Percentiles rank a stretch among this genome's conserved stretches.
phyloP scores from a whole-genome alignment of 2,888 invertebrate species.

The Ernsta delagoae region DNA sequence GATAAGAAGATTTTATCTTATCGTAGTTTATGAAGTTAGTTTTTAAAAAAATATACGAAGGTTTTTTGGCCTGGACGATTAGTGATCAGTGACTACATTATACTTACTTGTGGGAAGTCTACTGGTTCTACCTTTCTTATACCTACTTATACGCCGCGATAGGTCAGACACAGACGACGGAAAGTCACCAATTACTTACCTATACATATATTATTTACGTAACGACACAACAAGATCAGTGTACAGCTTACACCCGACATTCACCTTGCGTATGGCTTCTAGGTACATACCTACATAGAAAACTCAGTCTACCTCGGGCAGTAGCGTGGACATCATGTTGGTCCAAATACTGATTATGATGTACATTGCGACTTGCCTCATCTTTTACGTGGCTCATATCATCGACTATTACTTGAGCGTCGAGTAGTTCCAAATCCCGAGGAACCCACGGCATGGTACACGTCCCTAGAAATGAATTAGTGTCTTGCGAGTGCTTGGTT shows the following conservation, averaged over 20 bases:
- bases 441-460: slow-evolving; percentile 20
- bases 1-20: too few species aligned
- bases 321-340: slow-evolving; percentile 62
- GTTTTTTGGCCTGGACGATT: too few species aligned
- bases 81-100: too few species aligned
- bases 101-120: not conserved
- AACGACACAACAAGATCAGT: slow-evolving; percentile 46
- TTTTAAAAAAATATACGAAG: too few species aligned
- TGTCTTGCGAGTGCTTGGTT: slow-evolving; percentile 43
- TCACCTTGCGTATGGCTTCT: slow-evolving; percentile 51
- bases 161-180: too few species aligned
- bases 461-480: slow-evolving; percentile 41
- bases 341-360: slow-evolving; percentile 81
- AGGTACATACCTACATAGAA: slow-evolving; percentile 24
- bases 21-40: too few species aligned
- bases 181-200: slow-evolving; percentile 2
- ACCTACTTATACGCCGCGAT: too few species aligned
- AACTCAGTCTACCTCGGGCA: slow-evolving; percentile 43
- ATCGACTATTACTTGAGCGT: slow-evolving; percentile 77
- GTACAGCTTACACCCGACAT: slow-evolving; percentile 42
- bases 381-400: slow-evolving; percentile 78
- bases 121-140: not conserved
- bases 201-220: slow-evolving; percentile 40
- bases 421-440: slow-evolving; percentile 44
- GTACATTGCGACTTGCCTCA: slow-evolving; percentile 77